phyloP scores from a whole-genome alignment of 1,140 invertebrate genomes.

The Helicoverpa armigera region DNA sequence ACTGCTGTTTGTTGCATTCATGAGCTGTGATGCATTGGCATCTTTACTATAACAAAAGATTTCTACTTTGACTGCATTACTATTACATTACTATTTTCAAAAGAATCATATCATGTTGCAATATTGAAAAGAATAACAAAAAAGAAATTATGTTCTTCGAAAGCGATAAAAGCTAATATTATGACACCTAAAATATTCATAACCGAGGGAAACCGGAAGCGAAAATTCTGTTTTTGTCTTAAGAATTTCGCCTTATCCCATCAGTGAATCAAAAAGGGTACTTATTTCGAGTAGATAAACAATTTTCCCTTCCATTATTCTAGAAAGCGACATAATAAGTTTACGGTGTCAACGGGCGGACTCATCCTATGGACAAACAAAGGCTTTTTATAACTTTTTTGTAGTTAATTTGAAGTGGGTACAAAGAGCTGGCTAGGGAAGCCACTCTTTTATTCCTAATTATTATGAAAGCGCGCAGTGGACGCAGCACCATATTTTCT shows the following conservation, averaged over 20 bases:
- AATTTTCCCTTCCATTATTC: constrained; percentile 35
- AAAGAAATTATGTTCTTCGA: too few relatives aligned
- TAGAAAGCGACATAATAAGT: constrained; percentile 35
- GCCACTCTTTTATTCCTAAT: constrained; percentile 45
- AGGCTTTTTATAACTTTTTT: constrained; percentile 56
- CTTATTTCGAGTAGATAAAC: constrained; percentile 38
- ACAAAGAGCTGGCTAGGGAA: constrained; percentile 47
- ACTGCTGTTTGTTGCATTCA: not conserved
- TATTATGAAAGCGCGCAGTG: constrained; percentile 45
- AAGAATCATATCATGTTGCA: too few relatives aligned
- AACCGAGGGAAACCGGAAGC: not conserved
- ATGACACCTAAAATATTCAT: too few relatives aligned
- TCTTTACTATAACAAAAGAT: too few relatives aligned
- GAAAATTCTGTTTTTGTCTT: constrained; percentile 13
- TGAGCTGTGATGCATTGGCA: not conserved
- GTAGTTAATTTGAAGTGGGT: constrained; percentile 55
- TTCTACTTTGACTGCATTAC: too few relatives aligned
- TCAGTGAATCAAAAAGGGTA: constrained; percentile 23
- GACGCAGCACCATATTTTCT: constrained; percentile 47
- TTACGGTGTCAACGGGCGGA: constrained; percentile 29
- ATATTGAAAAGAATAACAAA: too few relatives aligned
- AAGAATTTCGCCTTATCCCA: constrained; percentile 13
- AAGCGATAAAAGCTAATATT: too few relatives aligned
- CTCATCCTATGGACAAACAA: constrained; percentile 30
- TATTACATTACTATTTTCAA: too few relatives aligned